Evolutionary conservation across 1,140 invertebrate genomes (phyloP).

Genomic region (Diuraphis noxia): DNA sequence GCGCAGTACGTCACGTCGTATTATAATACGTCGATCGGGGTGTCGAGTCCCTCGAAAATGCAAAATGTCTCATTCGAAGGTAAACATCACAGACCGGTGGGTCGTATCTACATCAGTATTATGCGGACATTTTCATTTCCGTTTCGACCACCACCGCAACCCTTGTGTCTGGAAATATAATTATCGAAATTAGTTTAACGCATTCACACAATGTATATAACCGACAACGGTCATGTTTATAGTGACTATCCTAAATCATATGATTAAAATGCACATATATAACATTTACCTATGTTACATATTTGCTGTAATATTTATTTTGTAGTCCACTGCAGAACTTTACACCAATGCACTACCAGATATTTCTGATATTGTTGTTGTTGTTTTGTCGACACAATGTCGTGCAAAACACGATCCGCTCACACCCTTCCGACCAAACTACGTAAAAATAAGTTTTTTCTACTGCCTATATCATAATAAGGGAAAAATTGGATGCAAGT

Average conservation of each 20-base stretch:
- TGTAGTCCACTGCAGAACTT: background rate
- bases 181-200: conserved; percentile 14
- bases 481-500: background rate
- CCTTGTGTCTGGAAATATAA: background rate
- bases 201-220: background rate
- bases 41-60: background rate
- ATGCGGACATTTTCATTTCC: conserved; percentile 6
- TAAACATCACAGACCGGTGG: background rate
- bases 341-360: no score
- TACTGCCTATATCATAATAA: background rate
- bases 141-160: background rate
- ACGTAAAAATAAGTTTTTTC: background rate
- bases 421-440: no score
- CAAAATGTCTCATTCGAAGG: background rate
- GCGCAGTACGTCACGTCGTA: background rate
- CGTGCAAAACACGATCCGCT: no score
- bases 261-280: background rate
- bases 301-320: background rate
- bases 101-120: background rate
- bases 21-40: background rate
- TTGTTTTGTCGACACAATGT: no score
- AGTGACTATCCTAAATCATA: background rate
- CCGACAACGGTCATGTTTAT: background rate
- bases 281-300: background rate
- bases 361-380: background rate